A percentile compares a stretch with the other conserved stretches of the same genome.
Evolutionary conservation across 2,888 invertebrate genomes (phyloP).

Genomic region (Noctua fimbriata): DNA sequence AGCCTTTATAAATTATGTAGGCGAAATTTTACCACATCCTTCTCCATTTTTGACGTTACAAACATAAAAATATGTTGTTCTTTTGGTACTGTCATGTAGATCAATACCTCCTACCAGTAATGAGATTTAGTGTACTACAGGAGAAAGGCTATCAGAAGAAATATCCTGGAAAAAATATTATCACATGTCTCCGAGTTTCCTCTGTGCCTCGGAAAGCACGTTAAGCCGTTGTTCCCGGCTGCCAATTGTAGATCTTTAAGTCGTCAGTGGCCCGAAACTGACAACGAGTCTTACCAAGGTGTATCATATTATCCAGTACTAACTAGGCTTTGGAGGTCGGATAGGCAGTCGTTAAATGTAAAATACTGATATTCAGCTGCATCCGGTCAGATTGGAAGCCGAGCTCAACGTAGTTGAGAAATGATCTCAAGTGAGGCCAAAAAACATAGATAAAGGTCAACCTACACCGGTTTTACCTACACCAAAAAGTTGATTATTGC

Average conservation of each 20-base stretch:
- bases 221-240: too few relatives aligned
- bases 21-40: background rate
- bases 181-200: background rate
- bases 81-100: background rate
- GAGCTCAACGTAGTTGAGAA: too few relatives aligned
- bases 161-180: background rate
- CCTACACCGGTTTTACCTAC: background rate
- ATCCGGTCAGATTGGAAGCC: too few relatives aligned
- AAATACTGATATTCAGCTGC: too few relatives aligned
- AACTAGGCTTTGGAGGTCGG: too few relatives aligned
- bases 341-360: too few relatives aligned
- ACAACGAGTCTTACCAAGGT: too few relatives aligned
- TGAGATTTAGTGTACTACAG: background rate
- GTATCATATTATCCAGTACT: too few relatives aligned
- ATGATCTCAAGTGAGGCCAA: background rate
- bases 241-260: too few relatives aligned
- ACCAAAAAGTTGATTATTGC: background rate
- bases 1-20: conserved; percentile 29
- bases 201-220: too few relatives aligned
- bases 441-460: background rate
- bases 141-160: background rate
- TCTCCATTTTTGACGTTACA: background rate
- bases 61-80: conserved; percentile 1
- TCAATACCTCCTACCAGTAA: background rate
- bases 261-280: too few relatives aligned